Conservation (phyloP, 2,888 invertebrate species). For the Unio pictorum region DNA sequence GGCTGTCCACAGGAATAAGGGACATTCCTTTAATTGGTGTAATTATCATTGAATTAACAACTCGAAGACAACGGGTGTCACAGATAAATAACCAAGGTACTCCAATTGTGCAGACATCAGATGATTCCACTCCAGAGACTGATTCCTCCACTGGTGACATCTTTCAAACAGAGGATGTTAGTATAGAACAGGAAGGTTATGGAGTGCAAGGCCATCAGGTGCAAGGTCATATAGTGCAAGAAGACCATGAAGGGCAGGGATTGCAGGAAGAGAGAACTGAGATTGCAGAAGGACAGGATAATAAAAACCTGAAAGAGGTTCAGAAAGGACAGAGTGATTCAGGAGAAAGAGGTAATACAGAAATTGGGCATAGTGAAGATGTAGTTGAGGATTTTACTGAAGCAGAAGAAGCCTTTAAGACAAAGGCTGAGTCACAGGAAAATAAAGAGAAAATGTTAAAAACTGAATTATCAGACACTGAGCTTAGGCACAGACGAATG, state of each 20-base stretch:
- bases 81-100: no score
- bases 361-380: not conserved
- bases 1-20: conserved; percentile 84
- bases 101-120: not conserved
- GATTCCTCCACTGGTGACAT: not conserved
- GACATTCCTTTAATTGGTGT: conserved; percentile 75
- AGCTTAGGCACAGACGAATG: conserved; percentile 38
- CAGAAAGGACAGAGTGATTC: not conserved
- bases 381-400: conserved; percentile 1
- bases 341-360: not conserved
- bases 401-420: not conserved
- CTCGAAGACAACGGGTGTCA: conserved; percentile 22
- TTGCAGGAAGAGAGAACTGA: not conserved
- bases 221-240: not conserved
- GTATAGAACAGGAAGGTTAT: not conserved
- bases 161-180: not conserved
- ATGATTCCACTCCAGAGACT: not conserved
- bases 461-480: conserved; percentile 17
- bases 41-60: conserved; percentile 57
- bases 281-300: not conserved
- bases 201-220: not conserved
- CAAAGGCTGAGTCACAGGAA: not conserved
- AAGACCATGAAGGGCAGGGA: not conserved
- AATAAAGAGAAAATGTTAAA: not conserved
- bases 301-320: not conserved